A percentile compares a stretch with the other conserved stretches of the same genome.
phyloP scores from a whole-genome alignment of 2,113 vertebrate species.

The Ptychochromis oligacanthus region DNA sequence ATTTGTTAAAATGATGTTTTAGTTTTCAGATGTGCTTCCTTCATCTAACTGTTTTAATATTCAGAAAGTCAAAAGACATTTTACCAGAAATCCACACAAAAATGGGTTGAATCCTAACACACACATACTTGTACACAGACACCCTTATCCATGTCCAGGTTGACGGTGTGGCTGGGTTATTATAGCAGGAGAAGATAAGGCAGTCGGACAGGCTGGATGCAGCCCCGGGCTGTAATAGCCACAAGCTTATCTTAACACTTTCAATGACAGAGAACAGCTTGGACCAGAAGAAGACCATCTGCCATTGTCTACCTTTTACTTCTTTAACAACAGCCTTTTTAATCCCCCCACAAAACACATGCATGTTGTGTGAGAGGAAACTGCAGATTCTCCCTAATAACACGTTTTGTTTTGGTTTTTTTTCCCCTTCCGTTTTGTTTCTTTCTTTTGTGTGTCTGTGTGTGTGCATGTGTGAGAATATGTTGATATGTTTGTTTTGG shows the following conservation, averaged over 20 bases:
- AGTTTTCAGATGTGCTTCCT: too few relatives aligned
- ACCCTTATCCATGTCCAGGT: slow-evolving; percentile 40
- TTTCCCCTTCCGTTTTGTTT: too few relatives aligned
- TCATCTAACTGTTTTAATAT: too few relatives aligned
- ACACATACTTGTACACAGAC: not conserved
- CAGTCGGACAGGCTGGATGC: slow-evolving; percentile 31
- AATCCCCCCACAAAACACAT: slow-evolving; percentile 12
- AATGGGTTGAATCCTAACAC: not conserved
- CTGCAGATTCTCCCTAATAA: not conserved
- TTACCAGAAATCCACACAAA: too few relatives aligned
- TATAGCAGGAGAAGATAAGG: slow-evolving; percentile 64
- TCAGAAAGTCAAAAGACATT: too few relatives aligned
- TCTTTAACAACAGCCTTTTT: slow-evolving; percentile 16
- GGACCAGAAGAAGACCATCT: slow-evolving; percentile 10
- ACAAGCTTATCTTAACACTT: slow-evolving; percentile 53
- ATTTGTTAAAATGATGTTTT: too few relatives aligned
- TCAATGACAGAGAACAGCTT: slow-evolving; percentile 36
- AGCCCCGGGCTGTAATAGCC: slow-evolving; percentile 57
- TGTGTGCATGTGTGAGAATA: not conserved
- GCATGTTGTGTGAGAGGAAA: not conserved
- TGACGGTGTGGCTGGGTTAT: slow-evolving; percentile 52
- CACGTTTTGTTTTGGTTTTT: too few relatives aligned
- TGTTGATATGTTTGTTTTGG: slow-evolving; percentile 1
- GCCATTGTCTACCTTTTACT: slow-evolving; percentile 14
- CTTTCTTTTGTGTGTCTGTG: not conserved